These are phyloP conservation scores for Drosophila triauraria DNA, from an alignment of 1,140 invertebrate genomes.

Conservation along the genomic window DNA sequence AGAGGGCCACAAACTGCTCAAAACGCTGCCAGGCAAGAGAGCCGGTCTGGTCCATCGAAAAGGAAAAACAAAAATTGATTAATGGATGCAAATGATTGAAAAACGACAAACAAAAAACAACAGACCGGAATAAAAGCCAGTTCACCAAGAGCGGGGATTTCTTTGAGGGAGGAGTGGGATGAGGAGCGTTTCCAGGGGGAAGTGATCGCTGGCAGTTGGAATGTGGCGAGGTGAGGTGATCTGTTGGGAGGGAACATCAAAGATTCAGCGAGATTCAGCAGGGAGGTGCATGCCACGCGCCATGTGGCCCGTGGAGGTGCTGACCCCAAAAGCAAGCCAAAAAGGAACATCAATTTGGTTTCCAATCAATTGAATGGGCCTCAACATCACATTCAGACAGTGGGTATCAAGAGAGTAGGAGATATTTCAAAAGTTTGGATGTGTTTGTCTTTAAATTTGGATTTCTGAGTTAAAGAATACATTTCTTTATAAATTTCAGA, in stretches of 20 bases:
- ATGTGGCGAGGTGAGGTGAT: background rate
- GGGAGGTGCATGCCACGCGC: conserved; percentile 59
- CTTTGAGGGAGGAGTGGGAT: background rate
- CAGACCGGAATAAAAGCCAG: conserved; percentile 37
- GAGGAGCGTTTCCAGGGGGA: background rate
- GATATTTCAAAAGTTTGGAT: background rate
- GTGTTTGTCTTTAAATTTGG: background rate
- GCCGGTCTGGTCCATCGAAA: conserved; percentile 11
- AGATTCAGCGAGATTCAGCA: conserved; percentile 47
- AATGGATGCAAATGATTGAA: conserved; percentile 82
- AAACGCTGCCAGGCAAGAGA: conserved; percentile 24
- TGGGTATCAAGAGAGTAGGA: background rate
- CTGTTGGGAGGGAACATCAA: conserved; percentile 60
- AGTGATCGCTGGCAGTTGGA: background rate
- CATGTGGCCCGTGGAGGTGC: conserved; percentile 63
- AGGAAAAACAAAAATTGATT: conserved; percentile 71
- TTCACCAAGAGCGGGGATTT: background rate
- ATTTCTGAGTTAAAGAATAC: background rate
- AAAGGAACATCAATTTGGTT: conserved; percentile 54
- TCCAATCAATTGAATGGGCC: conserved; percentile 73
- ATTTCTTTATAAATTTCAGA: background rate
- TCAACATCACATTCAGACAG: conserved; percentile 24
- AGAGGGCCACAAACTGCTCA: conserved; percentile 14
- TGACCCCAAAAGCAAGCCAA: conserved; percentile 63
- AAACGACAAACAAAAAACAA: conserved; percentile 58